Evolutionary conservation across 2,797 vertebrate species (phyloP).

Genomic region (Naso thynnoides): DNA sequence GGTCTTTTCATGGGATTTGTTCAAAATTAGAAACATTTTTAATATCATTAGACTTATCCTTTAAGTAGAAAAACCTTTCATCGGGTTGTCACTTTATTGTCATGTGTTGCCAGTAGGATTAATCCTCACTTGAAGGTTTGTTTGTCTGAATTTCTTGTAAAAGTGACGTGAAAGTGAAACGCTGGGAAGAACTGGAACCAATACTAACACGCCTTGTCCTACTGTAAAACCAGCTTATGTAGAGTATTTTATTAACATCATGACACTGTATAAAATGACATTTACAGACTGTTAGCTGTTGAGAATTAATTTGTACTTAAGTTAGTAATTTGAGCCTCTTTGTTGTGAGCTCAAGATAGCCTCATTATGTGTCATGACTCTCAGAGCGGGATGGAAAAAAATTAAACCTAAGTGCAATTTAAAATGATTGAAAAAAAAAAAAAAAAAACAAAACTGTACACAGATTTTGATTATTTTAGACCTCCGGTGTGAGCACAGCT

Average conservation of each 20-base stretch:
- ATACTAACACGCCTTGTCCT: neutral
- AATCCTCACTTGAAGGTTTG: slow-evolving; percentile 1
- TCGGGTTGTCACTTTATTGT: neutral
- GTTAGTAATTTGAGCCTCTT: neutral
- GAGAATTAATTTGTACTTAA: neutral
- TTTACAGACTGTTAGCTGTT: slow-evolving; percentile 10
- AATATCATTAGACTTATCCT: neutral
- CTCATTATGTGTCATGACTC: slow-evolving; percentile 15
- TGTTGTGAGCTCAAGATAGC: neutral
- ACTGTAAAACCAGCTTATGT: slow-evolving; percentile 13
- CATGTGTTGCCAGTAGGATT: neutral
- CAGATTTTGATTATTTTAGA: slow-evolving; percentile 9
- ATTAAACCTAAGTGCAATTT: slow-evolving; percentile 77
- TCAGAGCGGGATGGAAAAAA: slow-evolving; percentile 25
- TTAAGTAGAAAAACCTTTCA: too few relatives aligned
- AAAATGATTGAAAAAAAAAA: slow-evolving; percentile 18
- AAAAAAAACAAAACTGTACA: slow-evolving; percentile 34
- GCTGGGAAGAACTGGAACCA: slow-evolving; percentile 43
- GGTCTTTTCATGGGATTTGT: slow-evolving; percentile 13
- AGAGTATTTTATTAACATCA: slow-evolving; percentile 1
- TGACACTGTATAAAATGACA: slow-evolving; percentile 8
- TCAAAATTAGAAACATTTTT: neutral
- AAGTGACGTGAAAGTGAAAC: slow-evolving; percentile 34
- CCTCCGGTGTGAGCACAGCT: slow-evolving; percentile 13
- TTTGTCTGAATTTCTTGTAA: slow-evolving; percentile 7